phyloP scores from a whole-genome alignment of 2,797 vertebrate genomes.

The Moxostoma hubbsi region DNA sequence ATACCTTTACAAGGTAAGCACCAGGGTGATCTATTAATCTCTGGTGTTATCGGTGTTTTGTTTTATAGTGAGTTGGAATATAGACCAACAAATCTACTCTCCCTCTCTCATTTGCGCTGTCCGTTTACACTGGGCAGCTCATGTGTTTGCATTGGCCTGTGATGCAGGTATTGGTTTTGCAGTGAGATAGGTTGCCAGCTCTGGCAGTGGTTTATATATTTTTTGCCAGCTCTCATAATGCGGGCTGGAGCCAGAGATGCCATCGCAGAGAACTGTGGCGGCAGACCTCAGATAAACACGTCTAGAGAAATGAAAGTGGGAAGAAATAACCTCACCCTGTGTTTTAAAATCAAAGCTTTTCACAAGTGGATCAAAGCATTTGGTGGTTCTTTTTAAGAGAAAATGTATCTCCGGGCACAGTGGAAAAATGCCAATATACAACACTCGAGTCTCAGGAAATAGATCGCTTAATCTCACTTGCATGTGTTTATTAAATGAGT shows the following conservation, averaged over 20 bases:
- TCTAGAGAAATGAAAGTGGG: slow-evolving; percentile 23
- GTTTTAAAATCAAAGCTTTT: slow-evolving; percentile 34
- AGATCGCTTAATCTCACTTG: neutral
- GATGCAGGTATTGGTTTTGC: slow-evolving; percentile 41
- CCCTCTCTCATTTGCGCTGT: slow-evolving; percentile 20
- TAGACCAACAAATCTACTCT: neutral
- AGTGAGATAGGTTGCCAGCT: slow-evolving; percentile 32
- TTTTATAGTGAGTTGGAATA: neutral
- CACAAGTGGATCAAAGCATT: slow-evolving; percentile 17
- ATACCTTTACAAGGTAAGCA: no score
- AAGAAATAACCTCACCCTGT: slow-evolving; percentile 5
- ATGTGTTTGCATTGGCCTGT: slow-evolving; percentile 68
- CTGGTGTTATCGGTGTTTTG: no score
- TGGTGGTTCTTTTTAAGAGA: neutral
- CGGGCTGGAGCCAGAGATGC: slow-evolving; percentile 23
- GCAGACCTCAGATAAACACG: slow-evolving; percentile 21
- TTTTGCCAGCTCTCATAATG: slow-evolving; percentile 50
- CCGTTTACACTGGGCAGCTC: slow-evolving; percentile 55
- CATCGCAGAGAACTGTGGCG: neutral
- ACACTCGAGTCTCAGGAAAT: neutral
- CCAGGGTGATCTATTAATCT: no score
- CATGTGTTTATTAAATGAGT: neutral
- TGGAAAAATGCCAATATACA: slow-evolving; percentile 8
- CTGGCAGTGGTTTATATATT: slow-evolving; percentile 53
- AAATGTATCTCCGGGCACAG: neutral